These are phyloP conservation scores for Euplexia lucipara DNA, from an alignment of 2,888 invertebrate genomes.

Conservation along the genomic window DNA sequence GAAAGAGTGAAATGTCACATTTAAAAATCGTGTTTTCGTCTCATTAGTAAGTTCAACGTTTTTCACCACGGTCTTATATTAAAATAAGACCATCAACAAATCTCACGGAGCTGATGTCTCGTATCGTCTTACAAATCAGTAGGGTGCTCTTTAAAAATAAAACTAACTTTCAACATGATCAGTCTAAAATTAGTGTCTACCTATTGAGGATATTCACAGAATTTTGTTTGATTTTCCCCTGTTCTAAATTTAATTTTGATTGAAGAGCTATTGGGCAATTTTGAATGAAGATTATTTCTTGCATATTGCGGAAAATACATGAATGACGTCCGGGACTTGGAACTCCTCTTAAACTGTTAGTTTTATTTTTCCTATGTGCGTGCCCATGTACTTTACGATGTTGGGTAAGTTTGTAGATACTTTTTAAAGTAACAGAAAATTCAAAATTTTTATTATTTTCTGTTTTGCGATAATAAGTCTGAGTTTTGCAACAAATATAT, in stretches of 20 bases:
- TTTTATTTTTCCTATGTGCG: not conserved
- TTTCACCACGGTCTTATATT: slow-evolving; percentile 32
- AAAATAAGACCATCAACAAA: slow-evolving; percentile 45
- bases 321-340: not conserved
- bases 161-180: slow-evolving; percentile 49
- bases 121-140: slow-evolving; percentile 59
- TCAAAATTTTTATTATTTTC: no score
- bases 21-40: slow-evolving; percentile 22
- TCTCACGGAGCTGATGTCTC: slow-evolving; percentile 32
- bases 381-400: not conserved
- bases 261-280: slow-evolving; percentile 17
- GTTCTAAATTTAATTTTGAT: slow-evolving; percentile 21
- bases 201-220: slow-evolving; percentile 21
- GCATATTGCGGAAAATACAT: not conserved
- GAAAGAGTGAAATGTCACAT: slow-evolving; percentile 38
- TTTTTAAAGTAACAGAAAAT: not conserved
- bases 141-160: slow-evolving; percentile 50
- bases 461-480: no score
- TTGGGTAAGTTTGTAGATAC: not conserved
- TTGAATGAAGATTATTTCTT: slow-evolving; percentile 2
- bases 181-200: slow-evolving; percentile 37
- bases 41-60: slow-evolving; percentile 44
- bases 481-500: no score
- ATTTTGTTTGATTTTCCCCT: slow-evolving; percentile 18
- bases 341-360: not conserved